Conservation (phyloP, 2,113 vertebrate genomes). For the Erythrocebus patas region DNA sequence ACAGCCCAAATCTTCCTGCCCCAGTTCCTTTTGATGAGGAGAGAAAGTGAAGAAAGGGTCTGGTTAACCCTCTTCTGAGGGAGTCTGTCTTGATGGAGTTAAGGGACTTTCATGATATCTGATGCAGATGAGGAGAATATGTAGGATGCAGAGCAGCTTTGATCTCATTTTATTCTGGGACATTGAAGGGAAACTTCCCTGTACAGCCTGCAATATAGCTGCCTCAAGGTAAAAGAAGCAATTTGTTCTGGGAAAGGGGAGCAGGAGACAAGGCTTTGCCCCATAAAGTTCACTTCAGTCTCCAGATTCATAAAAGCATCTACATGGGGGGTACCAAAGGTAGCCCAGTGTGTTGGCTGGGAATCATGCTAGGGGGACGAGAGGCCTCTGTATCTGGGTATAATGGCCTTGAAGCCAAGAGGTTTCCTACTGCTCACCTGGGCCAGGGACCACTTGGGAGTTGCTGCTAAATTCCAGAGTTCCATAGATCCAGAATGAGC, state of each 20-base stretch:
- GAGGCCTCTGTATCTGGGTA: not conserved
- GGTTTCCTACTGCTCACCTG: not conserved
- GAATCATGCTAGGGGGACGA: not conserved
- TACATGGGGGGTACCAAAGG: not conserved
- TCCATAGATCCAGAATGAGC: not conserved
- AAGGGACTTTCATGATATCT: not conserved
- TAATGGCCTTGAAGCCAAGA: not conserved
- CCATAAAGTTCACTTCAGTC: not conserved
- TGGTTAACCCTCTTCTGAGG: accelerated
- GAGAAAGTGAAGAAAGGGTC: not conserved
- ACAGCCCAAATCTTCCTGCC: not conserved
- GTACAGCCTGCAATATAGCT: not conserved
- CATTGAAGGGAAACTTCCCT: not conserved
- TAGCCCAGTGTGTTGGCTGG: not conserved
- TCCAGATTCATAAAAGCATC: not conserved
- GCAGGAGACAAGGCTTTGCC: not conserved
- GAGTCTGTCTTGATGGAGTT: not conserved
- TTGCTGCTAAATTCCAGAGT: not conserved
- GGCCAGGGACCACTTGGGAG: accelerated
- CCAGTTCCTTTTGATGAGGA: not conserved
- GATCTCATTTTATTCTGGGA: not conserved
- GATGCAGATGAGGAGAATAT: not conserved
- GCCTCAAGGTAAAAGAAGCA: not conserved
- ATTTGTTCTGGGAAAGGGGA: not conserved
- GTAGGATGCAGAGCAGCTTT: not conserved